Conservation (phyloP, 2,888 invertebrate genomes). For the Pandemis corylana region DNA sequence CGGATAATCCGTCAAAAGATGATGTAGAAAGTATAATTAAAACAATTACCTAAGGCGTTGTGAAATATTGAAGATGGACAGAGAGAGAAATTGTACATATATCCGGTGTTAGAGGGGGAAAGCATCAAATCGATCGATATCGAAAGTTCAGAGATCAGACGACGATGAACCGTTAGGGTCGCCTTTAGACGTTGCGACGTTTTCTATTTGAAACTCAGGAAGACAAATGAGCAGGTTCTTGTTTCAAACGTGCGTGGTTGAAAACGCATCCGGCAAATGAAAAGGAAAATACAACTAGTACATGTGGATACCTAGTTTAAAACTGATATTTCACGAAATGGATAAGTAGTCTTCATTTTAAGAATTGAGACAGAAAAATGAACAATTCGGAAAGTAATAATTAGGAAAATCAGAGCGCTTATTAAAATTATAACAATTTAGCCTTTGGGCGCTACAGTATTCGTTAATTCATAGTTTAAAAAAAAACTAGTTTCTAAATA, state of each 20-base stretch:
- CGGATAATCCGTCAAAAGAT: slow-evolving; percentile 47
- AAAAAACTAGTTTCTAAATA: no score
- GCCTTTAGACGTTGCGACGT: slow-evolving; percentile 55
- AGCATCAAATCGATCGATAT: slow-evolving; percentile 63
- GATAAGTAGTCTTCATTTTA: no score
- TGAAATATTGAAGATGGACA: slow-evolving; percentile 48
- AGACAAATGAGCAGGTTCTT: neutral
- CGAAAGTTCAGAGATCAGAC: slow-evolving; percentile 69
- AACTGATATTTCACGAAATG: no score
- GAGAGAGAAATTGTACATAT: slow-evolving; percentile 46
- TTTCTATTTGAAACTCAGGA: slow-evolving; percentile 27
- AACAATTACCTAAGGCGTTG: slow-evolving; percentile 56
- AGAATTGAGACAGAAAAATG: no score
- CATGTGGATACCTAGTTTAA: no score
- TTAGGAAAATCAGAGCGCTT: no score
- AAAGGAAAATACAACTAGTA: neutral
- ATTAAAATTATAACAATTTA: no score
- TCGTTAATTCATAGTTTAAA: no score
- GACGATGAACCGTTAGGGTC: slow-evolving; percentile 60
- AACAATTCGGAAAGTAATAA: no score
- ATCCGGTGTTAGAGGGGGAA: slow-evolving; percentile 54
- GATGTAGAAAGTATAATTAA: slow-evolving; percentile 56
- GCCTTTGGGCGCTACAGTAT: no score
- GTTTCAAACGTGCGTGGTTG: neutral
- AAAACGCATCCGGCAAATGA: neutral